Base-by-base conservation (phyloP, 1,140 invertebrate species). In the Drosophila hydei region DNA sequence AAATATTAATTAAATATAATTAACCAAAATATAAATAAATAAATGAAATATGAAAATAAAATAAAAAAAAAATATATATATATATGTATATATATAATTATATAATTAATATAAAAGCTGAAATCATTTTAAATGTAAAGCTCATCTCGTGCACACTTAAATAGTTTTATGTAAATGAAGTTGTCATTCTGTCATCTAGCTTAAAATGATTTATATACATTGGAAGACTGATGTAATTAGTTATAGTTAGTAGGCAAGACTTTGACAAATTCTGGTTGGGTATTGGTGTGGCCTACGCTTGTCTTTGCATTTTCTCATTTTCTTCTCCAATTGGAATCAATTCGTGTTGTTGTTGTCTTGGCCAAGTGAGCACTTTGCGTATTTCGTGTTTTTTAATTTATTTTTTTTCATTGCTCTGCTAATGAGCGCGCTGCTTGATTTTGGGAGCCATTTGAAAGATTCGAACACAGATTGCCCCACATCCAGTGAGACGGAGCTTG, bases 361-460 rank as follows among this genome's bases (percentile, higher is more conserved):
- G 23, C 23, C 60, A 59, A 69, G 33, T 45, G 67, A 70, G 72
- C 79, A 72, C 62, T 85, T 80, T 80, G 70, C 78, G 74, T 75
- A 67, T 87, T 81, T 85, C 74, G 48, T 77, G 70, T 77, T 78
- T 56, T n/a, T n/a, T n/a, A n/a, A n/a, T n/a, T n/a, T n/a, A n/a
- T n/a, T n/a, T n/a, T n/a, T n/a, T n/a, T n/a, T n/a, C n/a, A n/a
- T n/a, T n/a, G n/a, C n/a, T n/a, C n/a, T n/a, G n/a, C n/a, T n/a
- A n/a, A n/a, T n/a, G n/a, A n/a, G n/a, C n/a, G n/a, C n/a, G n/a
- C n/a, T n/a, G 67, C 27, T 52, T 56, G 58, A 58, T 72, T 73
- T 72, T 75, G 63, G 75, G 63, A 38, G 30, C 40, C 30, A 47
- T 47, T 54, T 47, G 63, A 83, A 79, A 48, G 42, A 67, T 45